A percentile compares a stretch with the other conserved stretches of the same genome.
Conservation (phyloP, 1,140 invertebrate genomes). For the Drosophila punjabiensis region DNA sequence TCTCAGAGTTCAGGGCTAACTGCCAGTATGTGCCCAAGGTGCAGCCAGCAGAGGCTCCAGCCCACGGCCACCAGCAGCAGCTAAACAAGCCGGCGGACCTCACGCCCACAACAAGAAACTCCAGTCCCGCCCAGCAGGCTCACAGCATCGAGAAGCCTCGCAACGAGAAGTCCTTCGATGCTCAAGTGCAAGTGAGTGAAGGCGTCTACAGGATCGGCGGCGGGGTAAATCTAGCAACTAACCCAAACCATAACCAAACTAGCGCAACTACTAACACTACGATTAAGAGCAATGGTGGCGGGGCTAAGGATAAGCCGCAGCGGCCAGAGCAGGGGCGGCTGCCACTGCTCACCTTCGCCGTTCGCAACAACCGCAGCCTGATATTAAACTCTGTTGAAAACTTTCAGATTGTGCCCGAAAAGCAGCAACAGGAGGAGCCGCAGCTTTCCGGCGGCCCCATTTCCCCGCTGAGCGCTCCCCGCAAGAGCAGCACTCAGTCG, state of each 20-base stretch:
- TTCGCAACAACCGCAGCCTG: slow-evolving; percentile 71
- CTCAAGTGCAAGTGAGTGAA: slow-evolving; percentile 83
- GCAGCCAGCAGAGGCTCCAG: slow-evolving; percentile 40
- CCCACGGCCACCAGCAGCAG: slow-evolving; percentile 47
- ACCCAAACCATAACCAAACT: slow-evolving; percentile 49
- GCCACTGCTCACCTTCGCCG: slow-evolving; percentile 43
- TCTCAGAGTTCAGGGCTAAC: slow-evolving; percentile 63
- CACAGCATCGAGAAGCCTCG: slow-evolving; percentile 73
- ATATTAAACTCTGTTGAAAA: slow-evolving; percentile 85
- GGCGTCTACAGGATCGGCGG: slow-evolving; percentile 79
- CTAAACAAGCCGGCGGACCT: slow-evolving; percentile 54
- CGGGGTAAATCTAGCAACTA: slow-evolving; percentile 70
- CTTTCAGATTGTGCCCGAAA: slow-evolving; percentile 84
- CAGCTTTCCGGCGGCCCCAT: slow-evolving; percentile 47
- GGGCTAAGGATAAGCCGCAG: slow-evolving; percentile 25
- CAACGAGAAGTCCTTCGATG: slow-evolving; percentile 77
- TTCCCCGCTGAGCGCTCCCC: slow-evolving; percentile 69
- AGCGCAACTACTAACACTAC: slow-evolving; percentile 29
- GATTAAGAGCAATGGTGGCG: slow-evolving; percentile 47
- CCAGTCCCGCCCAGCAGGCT: slow-evolving; percentile 39
- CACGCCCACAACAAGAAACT: slow-evolving; percentile 42
- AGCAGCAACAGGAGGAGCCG: slow-evolving; percentile 58
- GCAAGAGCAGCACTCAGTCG: slow-evolving; percentile 55
- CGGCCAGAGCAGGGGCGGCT: slow-evolving; percentile 11
- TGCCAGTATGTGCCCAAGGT: slow-evolving; percentile 66